Conservation (phyloP, 2,888 invertebrate species). For the Piscicola geometra region DNA sequence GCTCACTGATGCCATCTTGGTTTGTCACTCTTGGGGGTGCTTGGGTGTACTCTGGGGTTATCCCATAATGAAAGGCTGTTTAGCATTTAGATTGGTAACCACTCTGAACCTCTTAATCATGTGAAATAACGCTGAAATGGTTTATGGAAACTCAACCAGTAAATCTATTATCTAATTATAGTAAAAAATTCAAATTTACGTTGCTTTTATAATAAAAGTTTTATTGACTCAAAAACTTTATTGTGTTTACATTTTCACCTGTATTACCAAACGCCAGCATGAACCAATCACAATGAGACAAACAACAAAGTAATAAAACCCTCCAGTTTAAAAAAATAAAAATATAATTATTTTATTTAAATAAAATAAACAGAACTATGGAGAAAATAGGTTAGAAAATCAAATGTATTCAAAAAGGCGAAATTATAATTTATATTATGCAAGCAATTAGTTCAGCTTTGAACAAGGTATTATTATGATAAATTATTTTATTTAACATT, state of each 20-base stretch:
- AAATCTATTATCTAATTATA: too few relatives aligned
- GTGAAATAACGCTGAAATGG: not conserved
- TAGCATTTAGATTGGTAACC: not conserved
- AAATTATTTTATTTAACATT: too few relatives aligned
- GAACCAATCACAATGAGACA: not conserved
- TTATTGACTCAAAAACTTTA: too few relatives aligned
- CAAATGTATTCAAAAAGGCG: not conserved
- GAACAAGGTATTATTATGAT: too few relatives aligned
- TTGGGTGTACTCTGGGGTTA: too few relatives aligned
- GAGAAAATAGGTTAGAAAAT: not conserved
- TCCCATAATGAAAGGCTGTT: not conserved
- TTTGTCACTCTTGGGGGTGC: not conserved
- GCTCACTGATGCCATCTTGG: slow-evolving; percentile 13
- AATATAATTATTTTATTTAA: not conserved
- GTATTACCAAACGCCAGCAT: not conserved
- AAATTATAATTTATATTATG: not conserved
- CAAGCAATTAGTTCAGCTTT: too few relatives aligned
- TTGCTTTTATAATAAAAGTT: too few relatives aligned
- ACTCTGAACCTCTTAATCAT: not conserved
- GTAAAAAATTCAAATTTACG: too few relatives aligned
- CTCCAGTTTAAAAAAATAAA: not conserved
- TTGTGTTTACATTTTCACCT: slow-evolving; percentile 4
- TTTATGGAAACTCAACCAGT: not conserved
- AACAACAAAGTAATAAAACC: not conserved
- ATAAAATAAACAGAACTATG: not conserved